Conservation (phyloP, 2,888 invertebrate species). For the Tanaodytes sp. region DNA sequence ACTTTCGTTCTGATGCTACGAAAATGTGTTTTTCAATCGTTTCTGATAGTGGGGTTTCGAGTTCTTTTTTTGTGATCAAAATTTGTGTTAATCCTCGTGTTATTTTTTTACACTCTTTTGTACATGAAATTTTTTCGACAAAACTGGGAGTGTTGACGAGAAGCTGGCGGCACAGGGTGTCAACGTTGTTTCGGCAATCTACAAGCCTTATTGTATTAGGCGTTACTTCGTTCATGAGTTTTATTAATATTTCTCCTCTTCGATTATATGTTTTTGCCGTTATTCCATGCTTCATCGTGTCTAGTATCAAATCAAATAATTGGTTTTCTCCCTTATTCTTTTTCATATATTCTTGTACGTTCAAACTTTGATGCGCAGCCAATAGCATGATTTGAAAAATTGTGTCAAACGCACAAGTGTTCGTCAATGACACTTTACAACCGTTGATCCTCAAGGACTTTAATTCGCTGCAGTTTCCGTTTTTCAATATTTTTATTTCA, state of each 20-base stretch:
- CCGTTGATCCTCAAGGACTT: neutral
- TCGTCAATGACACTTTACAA: neutral
- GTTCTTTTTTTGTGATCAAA: neutral
- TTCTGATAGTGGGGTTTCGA: neutral
- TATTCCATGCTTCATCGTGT: slow-evolving; percentile 1
- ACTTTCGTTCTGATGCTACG: neutral
- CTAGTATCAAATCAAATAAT: neutral
- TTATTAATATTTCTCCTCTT: slow-evolving; percentile 2
- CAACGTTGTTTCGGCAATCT: slow-evolving; percentile 2
- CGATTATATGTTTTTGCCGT: neutral
- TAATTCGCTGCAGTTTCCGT: neutral
- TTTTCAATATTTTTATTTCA: slow-evolving; percentile 7
- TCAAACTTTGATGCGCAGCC: neutral
- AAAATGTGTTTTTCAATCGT: neutral
- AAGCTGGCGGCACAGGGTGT: neutral
- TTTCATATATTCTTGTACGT: neutral
- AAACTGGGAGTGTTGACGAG: slow-evolving; percentile 5
- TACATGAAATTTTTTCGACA: neutral
- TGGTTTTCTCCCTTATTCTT: neutral
- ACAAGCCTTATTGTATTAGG: neutral
- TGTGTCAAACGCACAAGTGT: slow-evolving; percentile 16
- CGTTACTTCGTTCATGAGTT: neutral
- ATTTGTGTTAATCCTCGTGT: neutral
- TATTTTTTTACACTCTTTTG: neutral
- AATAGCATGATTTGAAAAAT: slow-evolving; percentile 3